Evolutionary conservation across 2,888 invertebrate species (phyloP).

Genomic region (Morinoia aosen): DNA sequence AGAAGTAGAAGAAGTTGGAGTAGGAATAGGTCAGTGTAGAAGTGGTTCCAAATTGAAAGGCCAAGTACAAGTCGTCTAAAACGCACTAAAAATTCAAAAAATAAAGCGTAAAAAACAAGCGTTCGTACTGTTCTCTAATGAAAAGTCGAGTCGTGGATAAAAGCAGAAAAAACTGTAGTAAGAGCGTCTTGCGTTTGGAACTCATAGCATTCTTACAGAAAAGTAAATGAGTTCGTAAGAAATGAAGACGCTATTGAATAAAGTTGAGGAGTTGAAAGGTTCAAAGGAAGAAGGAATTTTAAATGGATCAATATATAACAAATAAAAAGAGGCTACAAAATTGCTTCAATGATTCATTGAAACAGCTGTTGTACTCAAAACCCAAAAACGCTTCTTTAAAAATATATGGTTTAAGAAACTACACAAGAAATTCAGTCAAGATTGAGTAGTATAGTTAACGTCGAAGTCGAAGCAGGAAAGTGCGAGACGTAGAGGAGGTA

Average conservation of each 20-base stretch:
- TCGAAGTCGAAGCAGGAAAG: not conserved
- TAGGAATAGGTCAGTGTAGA: constrained; percentile 53
- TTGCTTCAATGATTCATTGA: not conserved
- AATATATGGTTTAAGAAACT: not conserved
- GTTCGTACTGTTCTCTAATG: not conserved
- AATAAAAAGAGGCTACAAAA: not conserved
- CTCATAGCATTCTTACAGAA: not conserved
- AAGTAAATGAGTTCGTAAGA: not conserved
- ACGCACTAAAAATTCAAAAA: not conserved
- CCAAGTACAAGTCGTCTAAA: not conserved
- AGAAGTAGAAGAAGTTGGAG: constrained; percentile 51
- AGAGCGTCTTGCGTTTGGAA: not conserved
- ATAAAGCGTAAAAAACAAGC: not conserved
- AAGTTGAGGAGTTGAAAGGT: not conserved
- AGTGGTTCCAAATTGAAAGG: not conserved
- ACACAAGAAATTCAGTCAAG: not conserved
- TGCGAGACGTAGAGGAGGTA: constrained; percentile 46
- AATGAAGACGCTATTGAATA: not conserved
- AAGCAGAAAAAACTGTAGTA: not conserved
- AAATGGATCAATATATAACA: not conserved
- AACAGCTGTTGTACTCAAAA: not conserved
- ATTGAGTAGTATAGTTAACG: not conserved
- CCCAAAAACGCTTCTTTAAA: not conserved
- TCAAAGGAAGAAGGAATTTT: not conserved
- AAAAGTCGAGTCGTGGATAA: not conserved